These are phyloP conservation scores for Diadema setosum DNA, from an alignment of 35 echinoderm and acorn worm genomes.

Conservation along the genomic window DNA sequence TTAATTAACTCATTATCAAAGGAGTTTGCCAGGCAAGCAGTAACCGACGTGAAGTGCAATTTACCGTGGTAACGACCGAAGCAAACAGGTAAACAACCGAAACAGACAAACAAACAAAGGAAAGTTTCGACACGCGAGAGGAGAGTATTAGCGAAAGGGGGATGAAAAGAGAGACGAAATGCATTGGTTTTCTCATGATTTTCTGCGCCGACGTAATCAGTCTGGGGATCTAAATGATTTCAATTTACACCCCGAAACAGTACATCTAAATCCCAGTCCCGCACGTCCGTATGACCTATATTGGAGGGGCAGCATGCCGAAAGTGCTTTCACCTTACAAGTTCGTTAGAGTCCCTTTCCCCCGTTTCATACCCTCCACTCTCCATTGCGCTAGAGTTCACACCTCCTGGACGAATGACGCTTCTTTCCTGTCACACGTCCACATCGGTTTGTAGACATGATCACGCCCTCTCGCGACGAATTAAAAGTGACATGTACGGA, in stretches of 20 bases:
- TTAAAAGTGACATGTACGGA: background rate
- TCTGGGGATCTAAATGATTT: background rate
- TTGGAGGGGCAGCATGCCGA: background rate
- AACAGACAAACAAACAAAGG: too few relatives aligned
- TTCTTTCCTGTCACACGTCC: background rate
- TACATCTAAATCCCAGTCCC: slow-evolving; percentile 6
- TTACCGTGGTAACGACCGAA: too few relatives aligned
- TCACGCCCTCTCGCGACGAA: slow-evolving; percentile 3
- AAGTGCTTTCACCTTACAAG: background rate
- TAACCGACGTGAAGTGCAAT: too few relatives aligned
- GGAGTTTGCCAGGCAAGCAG: too few relatives aligned
- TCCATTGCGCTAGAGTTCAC: too few relatives aligned
- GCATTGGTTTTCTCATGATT: too few relatives aligned
- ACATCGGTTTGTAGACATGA: background rate
- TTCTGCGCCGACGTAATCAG: background rate
- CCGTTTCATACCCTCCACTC: background rate
- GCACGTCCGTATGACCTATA: background rate
- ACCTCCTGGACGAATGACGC: background rate
- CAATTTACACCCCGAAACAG: background rate
- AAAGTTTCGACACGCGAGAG: too few relatives aligned
- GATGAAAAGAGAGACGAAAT: too few relatives aligned
- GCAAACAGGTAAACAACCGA: too few relatives aligned
- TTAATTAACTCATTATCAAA: too few relatives aligned
- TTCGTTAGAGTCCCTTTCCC: background rate
- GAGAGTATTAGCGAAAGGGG: too few relatives aligned